A percentile compares a stretch with the other conserved stretches of the same genome.
Conservation (phyloP, 2,113 vertebrate species). For the Clupea harengus region DNA sequence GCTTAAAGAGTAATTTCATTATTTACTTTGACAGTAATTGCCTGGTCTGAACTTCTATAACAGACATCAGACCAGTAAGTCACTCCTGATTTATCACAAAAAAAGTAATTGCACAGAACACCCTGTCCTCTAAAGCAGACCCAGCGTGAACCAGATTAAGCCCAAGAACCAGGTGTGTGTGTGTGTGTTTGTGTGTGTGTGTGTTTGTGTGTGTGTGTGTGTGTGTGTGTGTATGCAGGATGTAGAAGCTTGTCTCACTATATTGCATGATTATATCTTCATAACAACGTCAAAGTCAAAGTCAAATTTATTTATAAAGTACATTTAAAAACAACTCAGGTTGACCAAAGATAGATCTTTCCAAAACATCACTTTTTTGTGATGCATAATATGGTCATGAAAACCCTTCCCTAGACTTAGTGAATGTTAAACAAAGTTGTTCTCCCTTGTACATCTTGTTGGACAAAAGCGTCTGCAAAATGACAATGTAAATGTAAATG, state of each 20-base stretch:
- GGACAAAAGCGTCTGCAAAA: too few species aligned
- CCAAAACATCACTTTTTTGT: not conserved
- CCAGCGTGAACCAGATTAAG: not conserved
- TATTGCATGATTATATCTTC: not conserved
- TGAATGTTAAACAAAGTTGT: too few species aligned
- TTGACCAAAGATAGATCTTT: too few species aligned
- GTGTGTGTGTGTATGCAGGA: not conserved
- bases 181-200: slow-evolving; percentile 19
- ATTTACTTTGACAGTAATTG: slow-evolving; percentile 7
- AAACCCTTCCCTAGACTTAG: not conserved
- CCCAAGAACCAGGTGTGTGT: not conserved
- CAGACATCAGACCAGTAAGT: slow-evolving; percentile 11
- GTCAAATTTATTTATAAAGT: too few species aligned
- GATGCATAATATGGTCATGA: not conserved
- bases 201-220: not conserved
- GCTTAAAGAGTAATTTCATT: not conserved
- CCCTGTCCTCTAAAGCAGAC: not conserved
- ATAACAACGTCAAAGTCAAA: too few species aligned
- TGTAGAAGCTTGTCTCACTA: not conserved
- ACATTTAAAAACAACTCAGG: too few species aligned
- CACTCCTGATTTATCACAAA: not conserved
- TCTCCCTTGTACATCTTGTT: too few species aligned
- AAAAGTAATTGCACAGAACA: not conserved
- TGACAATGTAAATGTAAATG: too few species aligned
- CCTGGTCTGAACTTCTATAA: not conserved